Conservation (phyloP, 2,113 vertebrate species). For the Cromileptes altivelis region DNA sequence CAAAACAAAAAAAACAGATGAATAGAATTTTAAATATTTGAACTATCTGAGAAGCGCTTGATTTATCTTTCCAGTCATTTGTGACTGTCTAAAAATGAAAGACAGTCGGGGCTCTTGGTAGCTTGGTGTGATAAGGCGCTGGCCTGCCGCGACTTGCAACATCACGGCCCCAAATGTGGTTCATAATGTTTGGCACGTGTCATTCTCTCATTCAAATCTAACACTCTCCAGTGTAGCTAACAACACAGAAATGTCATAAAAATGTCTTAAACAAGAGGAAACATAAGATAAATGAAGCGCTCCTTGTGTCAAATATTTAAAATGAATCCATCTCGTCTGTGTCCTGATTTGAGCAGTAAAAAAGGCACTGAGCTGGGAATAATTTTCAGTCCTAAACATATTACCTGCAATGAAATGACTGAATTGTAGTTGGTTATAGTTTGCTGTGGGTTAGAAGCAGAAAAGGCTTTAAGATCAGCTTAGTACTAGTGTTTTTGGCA, state of each 20-base stretch:
- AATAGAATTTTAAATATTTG: conserved; percentile 47
- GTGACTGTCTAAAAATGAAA: background rate
- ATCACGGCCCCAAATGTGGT: conserved; percentile 19
- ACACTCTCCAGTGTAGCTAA: background rate
- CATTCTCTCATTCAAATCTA: background rate
- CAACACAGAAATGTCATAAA: background rate
- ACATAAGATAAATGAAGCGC: conserved; percentile 37
- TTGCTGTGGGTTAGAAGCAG: conserved; percentile 62
- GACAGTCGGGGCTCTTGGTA: background rate
- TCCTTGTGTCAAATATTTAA: conserved; percentile 39
- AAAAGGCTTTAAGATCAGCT: conserved; percentile 60
- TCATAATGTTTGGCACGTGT: conserved; percentile 41
- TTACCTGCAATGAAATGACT: conserved; percentile 58
- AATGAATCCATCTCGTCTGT: conserved; percentile 49
- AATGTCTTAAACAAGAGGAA: conserved; percentile 8
- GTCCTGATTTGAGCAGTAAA: conserved; percentile 64
- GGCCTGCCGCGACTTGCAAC: background rate
- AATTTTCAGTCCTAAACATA: conserved; percentile 61
- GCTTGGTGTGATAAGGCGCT: conserved; percentile 6
- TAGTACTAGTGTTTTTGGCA: conserved; percentile 34
- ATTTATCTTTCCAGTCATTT: conserved; percentile 23
- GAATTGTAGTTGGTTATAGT: conserved; percentile 53
- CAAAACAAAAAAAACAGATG: conserved; percentile 26
- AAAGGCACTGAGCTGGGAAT: conserved; percentile 81
- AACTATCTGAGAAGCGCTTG: conserved; percentile 48